Evolutionary conservation across 2,797 vertebrate species (phyloP).

Genomic region (Lithobates sylvaticus): DNA sequence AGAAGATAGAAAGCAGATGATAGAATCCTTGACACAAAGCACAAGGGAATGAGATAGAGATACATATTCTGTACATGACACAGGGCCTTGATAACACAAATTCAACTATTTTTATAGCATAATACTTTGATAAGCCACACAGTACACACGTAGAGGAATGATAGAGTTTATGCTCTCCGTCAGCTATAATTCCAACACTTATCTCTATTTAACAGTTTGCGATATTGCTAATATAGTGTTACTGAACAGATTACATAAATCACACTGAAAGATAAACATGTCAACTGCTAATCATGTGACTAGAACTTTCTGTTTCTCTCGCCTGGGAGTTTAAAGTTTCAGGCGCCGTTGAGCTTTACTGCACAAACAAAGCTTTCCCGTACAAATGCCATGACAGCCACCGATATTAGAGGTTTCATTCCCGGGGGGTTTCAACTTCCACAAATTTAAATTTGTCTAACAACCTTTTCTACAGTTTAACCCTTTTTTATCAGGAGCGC

Average conservation of each 20-base stretch:
- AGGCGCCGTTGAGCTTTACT: not conserved
- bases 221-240: conserved; percentile 62
- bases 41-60: conserved; percentile 69
- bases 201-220: conserved; percentile 62
- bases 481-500: too few species aligned
- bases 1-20: conserved; percentile 65
- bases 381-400: too few species aligned
- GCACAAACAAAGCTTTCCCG: not conserved
- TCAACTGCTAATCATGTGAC: conserved; percentile 51
- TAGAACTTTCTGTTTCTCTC: conserved; percentile 50
- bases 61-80: conserved; percentile 71
- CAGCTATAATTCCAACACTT: conserved; percentile 62
- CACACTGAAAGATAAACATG: conserved; percentile 58
- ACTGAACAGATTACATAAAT: conserved; percentile 61
- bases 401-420: too few species aligned
- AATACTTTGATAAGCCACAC: conserved; percentile 61
- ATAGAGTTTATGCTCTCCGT: conserved; percentile 53
- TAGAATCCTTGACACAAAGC: conserved; percentile 71
- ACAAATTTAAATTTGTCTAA: too few species aligned
- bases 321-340: conserved; percentile 30
- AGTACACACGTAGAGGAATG: conserved; percentile 56
- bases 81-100: conserved; percentile 68
- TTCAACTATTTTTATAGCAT: conserved; percentile 68
- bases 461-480: too few species aligned
- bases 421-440: too few species aligned